These are phyloP conservation scores for Varanus salvator DNA, from an alignment of 2,113 vertebrate species.

Conservation along the genomic window DNA sequence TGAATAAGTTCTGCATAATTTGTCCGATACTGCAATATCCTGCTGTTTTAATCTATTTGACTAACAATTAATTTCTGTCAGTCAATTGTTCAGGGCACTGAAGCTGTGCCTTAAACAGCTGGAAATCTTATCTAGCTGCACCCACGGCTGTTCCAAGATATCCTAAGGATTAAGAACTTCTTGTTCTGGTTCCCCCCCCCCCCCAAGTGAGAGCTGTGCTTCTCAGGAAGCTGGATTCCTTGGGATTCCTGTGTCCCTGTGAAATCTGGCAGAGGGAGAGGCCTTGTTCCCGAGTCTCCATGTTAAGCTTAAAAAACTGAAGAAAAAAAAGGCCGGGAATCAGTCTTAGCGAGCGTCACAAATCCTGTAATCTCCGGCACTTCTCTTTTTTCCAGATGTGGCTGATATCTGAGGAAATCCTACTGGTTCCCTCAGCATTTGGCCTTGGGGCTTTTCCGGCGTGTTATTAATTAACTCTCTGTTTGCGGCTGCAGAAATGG, in stretches of 20 bases:
- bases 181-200: neutral
- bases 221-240: neutral
- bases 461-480: constrained; percentile 20
- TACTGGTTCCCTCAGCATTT: neutral
- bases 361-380: neutral
- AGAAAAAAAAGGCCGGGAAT: neutral
- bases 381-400: neutral
- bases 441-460: neutral
- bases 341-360: neutral
- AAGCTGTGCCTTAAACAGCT: neutral
- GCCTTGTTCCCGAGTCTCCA: neutral
- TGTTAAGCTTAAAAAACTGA: neutral
- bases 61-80: neutral
- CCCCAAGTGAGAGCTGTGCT: neutral
- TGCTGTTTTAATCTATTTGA: neutral
- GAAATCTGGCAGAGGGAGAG: too few relatives aligned
- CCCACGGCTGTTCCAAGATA: neutral
- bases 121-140: neutral
- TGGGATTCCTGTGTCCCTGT: neutral
- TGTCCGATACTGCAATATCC: neutral
- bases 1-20: neutral
- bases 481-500: neutral
- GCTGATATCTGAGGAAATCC: neutral
- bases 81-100: too few relatives aligned
- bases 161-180: neutral